Conservation (phyloP, 2,113 vertebrate species). For the Alethe diademata region DNA sequence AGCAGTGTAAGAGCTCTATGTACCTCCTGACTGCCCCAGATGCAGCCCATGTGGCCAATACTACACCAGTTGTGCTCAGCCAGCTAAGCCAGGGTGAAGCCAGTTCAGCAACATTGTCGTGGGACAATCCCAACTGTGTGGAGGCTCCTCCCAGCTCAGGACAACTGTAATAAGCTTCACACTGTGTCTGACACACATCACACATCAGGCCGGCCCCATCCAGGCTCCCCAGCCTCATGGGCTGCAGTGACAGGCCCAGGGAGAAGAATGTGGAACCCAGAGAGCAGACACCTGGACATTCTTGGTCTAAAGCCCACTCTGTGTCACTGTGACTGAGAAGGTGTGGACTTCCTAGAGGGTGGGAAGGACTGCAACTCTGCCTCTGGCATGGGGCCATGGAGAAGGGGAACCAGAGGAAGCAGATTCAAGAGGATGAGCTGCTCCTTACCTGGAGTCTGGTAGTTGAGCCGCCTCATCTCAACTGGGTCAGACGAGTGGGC, state of each 20-base stretch:
- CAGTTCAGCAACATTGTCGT: neutral
- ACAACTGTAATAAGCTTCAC: neutral
- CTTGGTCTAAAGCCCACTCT: neutral
- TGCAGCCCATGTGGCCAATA: neutral
- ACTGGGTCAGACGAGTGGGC: constrained; percentile 90
- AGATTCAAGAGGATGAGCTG: neutral
- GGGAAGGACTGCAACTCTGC: neutral
- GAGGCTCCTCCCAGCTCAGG: neutral
- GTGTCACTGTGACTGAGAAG: neutral
- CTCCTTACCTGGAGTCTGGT: constrained; percentile 90
- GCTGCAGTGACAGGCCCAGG: neutral
- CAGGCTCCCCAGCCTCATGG: neutral
- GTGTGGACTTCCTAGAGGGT: neutral
- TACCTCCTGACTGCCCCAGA: neutral
- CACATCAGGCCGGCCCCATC: neutral
- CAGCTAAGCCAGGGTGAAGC: neutral
- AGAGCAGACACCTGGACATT: neutral
- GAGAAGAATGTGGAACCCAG: neutral
- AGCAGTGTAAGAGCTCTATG: neutral
- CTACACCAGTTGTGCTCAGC: neutral
- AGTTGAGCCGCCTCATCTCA: constrained; percentile 94
- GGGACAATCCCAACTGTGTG: accelerated
- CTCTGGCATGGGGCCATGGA: neutral
- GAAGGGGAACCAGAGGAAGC: neutral
- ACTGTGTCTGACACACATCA: neutral